Percentiles rank a stretch among this genome's conserved stretches.
Conservation (phyloP, 35 echinoderm and acorn worm genomes). For the Eucidaris tribuloides region DNA sequence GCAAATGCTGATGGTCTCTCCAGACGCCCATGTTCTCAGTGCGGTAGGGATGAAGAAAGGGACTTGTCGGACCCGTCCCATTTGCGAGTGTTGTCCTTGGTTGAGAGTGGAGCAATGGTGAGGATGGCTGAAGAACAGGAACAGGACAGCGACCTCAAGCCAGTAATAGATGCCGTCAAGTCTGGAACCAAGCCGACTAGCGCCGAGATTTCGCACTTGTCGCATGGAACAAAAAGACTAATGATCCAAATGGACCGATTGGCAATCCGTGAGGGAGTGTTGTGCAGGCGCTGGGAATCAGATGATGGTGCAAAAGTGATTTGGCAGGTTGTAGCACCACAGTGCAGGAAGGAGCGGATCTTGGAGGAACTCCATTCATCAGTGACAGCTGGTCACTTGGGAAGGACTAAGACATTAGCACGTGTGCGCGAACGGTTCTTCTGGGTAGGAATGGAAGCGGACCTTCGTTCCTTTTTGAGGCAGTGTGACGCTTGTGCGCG, state of each 20-base stretch:
- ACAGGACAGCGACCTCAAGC: no score
- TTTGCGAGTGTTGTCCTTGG: no score
- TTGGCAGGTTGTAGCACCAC: constrained; percentile 42
- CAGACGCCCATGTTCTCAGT: no score
- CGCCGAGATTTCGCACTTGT: background rate
- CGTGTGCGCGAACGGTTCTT: constrained; percentile 41
- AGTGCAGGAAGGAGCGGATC: background rate
- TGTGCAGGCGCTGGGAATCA: constrained; percentile 55
- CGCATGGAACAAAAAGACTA: background rate
- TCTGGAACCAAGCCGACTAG: background rate
- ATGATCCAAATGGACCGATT: background rate
- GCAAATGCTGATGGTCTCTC: no score
- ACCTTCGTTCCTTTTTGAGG: constrained; percentile 17
- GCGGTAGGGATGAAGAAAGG: no score
- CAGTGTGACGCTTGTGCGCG: constrained; percentile 38
- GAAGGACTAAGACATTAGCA: constrained; percentile 27
- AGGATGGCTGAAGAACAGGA: no score
- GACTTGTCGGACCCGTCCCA: no score
- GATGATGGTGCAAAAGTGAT: constrained; percentile 9
- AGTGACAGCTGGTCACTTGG: constrained; percentile 44
- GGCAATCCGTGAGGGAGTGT: background rate
- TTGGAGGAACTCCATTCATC: constrained; percentile 26
- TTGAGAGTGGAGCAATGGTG: no score
- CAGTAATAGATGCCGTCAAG: no score
- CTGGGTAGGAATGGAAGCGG: constrained; percentile 34